Conservation (phyloP, 1,140 invertebrate species). For the Bemisia tabaci region DNA sequence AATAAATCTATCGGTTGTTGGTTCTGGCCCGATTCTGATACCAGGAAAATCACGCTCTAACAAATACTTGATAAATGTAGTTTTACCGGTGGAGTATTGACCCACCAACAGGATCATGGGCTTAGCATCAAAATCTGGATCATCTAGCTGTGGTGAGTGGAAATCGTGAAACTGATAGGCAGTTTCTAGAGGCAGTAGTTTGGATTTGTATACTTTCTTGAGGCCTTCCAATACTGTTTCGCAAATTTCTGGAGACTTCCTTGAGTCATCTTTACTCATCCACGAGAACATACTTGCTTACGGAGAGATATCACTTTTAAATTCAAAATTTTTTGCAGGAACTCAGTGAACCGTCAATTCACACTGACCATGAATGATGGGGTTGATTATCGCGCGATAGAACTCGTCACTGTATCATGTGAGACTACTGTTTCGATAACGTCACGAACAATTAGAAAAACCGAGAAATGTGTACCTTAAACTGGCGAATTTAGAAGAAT, state of each 20-base stretch:
- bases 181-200: constrained; percentile 52
- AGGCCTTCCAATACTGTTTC: constrained; percentile 34
- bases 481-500: too few relatives aligned
- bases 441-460: too few relatives aligned
- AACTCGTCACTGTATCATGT: too few relatives aligned
- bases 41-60: constrained; percentile 50
- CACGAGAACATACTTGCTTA: constrained; percentile 71
- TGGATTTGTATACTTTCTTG: constrained; percentile 43
- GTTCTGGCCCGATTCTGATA: constrained; percentile 46
- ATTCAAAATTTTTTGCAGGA: too few relatives aligned
- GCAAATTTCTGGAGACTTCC: constrained; percentile 64
- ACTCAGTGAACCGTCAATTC: too few relatives aligned
- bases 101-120: constrained; percentile 59
- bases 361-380: too few relatives aligned
- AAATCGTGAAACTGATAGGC: constrained; percentile 59
- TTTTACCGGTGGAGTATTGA: constrained; percentile 64
- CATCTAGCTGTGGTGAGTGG: constrained; percentile 52
- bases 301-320: too few relatives aligned
- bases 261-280: constrained; percentile 59
- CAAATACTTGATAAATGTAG: constrained; percentile 54
- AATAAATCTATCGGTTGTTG: constrained; percentile 58
- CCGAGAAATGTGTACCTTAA: too few relatives aligned
- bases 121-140: constrained; percentile 61
- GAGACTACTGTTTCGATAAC: too few relatives aligned
- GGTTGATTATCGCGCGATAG: too few relatives aligned